Percentiles rank a stretch among this genome's conserved stretches.
phyloP scores from a whole-genome alignment of 64 coral and sea anemone species.

The Stylophora pistillata region DNA sequence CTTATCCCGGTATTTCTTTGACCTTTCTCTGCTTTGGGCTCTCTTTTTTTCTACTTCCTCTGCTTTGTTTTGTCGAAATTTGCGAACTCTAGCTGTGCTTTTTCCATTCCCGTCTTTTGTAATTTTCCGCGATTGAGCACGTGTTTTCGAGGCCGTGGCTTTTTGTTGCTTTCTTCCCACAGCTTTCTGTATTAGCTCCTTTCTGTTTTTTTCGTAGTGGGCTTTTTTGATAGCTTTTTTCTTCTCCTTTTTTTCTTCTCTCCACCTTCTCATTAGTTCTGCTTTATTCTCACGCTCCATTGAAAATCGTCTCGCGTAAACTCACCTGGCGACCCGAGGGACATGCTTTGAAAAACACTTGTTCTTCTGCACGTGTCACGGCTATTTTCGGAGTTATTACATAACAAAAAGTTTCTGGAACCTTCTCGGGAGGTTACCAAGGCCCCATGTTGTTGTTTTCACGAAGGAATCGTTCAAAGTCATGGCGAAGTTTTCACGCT shows the following conservation, averaged over 20 bases:
- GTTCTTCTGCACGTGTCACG: not conserved
- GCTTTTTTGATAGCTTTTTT: conserved; percentile 48
- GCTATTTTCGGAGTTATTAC: conserved; percentile 14
- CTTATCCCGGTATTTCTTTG: conserved; percentile 25
- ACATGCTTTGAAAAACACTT: not conserved
- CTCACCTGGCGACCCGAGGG: not conserved
- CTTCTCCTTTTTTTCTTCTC: conserved; percentile 49
- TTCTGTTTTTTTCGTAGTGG: conserved; percentile 44
- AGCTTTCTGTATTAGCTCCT: conserved; percentile 39
- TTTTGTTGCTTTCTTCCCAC: conserved; percentile 44
- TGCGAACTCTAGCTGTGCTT: conserved; percentile 33
- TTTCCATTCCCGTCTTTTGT: not conserved
- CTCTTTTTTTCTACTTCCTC: conserved; percentile 37
- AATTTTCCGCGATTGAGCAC: not conserved
- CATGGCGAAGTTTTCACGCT: not conserved
- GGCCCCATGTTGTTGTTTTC: conserved; percentile 16
- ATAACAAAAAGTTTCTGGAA: conserved; percentile 49
- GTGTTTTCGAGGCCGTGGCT: conserved; percentile 10
- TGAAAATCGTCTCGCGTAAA: not conserved
- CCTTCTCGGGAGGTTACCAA: conserved; percentile 1
- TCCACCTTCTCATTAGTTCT: conserved; percentile 45
- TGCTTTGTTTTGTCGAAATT: conserved; percentile 16
- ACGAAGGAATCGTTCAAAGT: conserved; percentile 7
- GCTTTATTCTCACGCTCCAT: conserved; percentile 12
- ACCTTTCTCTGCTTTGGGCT: conserved; percentile 46